Percentiles rank a stretch among this genome's conserved stretches.
These are phyloP conservation scores for Telenomus remus DNA, from an alignment of 1,140 invertebrate species.

Conservation along the genomic window DNA sequence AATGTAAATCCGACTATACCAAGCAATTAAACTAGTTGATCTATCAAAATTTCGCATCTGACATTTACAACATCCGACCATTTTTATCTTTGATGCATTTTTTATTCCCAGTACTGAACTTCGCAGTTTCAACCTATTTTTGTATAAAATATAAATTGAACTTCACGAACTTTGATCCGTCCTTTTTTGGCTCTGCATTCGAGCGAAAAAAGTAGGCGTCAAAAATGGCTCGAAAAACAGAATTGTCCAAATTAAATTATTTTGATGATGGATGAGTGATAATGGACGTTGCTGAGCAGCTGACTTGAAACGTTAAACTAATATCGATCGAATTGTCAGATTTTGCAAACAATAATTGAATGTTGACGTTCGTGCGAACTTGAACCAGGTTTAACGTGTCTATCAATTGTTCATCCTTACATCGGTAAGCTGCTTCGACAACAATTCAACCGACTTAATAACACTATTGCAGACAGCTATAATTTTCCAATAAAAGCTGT, in stretches of 20 bases:
- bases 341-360: too few relatives aligned
- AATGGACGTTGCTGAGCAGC: too few relatives aligned
- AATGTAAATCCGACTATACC: constrained; percentile 6
- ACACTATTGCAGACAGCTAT: constrained; percentile 21
- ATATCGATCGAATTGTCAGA: too few relatives aligned
- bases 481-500: constrained; percentile 40
- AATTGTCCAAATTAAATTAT: too few relatives aligned
- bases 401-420: constrained; percentile 3
- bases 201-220: too few relatives aligned
- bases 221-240: too few relatives aligned
- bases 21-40: constrained; percentile 6
- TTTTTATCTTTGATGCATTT: background rate
- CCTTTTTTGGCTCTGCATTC: too few relatives aligned
- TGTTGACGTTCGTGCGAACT: too few relatives aligned
- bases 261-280: too few relatives aligned
- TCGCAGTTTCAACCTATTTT: constrained; percentile 1
- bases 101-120: background rate
- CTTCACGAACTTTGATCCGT: too few relatives aligned
- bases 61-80: background rate
- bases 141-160: background rate
- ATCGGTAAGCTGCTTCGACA: constrained; percentile 28
- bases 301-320: too few relatives aligned
- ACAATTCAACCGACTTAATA: constrained; percentile 38
- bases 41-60: too few relatives aligned
- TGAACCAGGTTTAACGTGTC: background rate